These are phyloP conservation scores for Megalonaias nervosa DNA, from an alignment of 1,140 invertebrate genomes.

Conservation along the genomic window DNA sequence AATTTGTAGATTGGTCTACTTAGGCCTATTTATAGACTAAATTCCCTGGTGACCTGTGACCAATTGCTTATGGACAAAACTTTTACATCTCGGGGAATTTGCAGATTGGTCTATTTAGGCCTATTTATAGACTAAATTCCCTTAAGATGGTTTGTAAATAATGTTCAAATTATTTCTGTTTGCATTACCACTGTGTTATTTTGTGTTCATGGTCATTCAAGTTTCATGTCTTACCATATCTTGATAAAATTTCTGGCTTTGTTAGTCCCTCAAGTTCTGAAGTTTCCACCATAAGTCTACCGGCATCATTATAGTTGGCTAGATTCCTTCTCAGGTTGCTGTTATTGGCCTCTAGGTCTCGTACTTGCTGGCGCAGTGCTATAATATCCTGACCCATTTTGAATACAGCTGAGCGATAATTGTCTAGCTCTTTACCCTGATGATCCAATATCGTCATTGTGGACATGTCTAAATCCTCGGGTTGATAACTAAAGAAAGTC, in stretches of 20 bases:
- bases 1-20: no score
- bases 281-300: slow-evolving; percentile 63
- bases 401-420: slow-evolving; percentile 64
- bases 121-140: no score
- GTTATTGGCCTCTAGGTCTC: slow-evolving; percentile 61
- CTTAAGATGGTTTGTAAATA: no score
- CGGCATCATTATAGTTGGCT: slow-evolving; percentile 61
- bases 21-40: no score
- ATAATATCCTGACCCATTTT: slow-evolving; percentile 70
- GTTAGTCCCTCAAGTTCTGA: slow-evolving; percentile 62
- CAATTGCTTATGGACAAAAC: no score
- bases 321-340: slow-evolving; percentile 60
- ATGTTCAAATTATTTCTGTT: no score
- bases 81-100: no score
- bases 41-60: no score
- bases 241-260: slow-evolving; percentile 60
- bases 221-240: slow-evolving; percentile 59
- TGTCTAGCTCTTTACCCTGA: slow-evolving; percentile 65
- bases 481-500: slow-evolving; percentile 21
- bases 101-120: no score
- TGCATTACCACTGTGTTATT: no score
- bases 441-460: slow-evolving; percentile 58
- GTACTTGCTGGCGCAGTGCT: slow-evolving; percentile 54
- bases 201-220: no score
- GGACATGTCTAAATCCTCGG: slow-evolving; percentile 52